Evolutionary conservation across 2,888 invertebrate genomes (phyloP).

Genomic region (Monoplex corrugatus): DNA sequence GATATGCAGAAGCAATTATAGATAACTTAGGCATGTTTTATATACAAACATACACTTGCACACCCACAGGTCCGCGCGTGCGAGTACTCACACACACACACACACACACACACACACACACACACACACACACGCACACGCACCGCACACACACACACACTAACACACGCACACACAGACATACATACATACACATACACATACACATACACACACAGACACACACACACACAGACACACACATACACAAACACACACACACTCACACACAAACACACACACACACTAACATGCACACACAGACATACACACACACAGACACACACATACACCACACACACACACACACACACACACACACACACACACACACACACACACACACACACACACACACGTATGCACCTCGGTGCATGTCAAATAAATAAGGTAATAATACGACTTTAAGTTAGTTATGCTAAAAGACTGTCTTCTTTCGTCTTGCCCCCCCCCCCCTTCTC

Average conservation of each 20-base stretch:
- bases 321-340: neutral
- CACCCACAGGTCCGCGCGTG: too few relatives aligned
- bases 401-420: too few relatives aligned
- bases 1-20: too few relatives aligned
- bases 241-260: neutral
- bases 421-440: too few relatives aligned
- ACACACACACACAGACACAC: conserved; percentile 12
- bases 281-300: conserved; percentile 2
- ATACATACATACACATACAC: conserved; percentile 15
- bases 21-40: too few relatives aligned
- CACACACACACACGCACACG: too few relatives aligned
- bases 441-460: too few relatives aligned
- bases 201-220: conserved; percentile 7
- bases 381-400: neutral
- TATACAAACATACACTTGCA: too few relatives aligned
- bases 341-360: conserved; percentile 10
- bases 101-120: too few relatives aligned
- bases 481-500: too few relatives aligned
- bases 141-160: neutral
- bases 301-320: conserved; percentile 5
- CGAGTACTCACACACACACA: too few relatives aligned
- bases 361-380: neutral
- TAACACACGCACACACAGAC: neutral
- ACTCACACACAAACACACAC: conserved; percentile 1
- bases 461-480: too few relatives aligned